Conservation (phyloP, 1,140 invertebrate species). For the Halotydeus destructor region DNA sequence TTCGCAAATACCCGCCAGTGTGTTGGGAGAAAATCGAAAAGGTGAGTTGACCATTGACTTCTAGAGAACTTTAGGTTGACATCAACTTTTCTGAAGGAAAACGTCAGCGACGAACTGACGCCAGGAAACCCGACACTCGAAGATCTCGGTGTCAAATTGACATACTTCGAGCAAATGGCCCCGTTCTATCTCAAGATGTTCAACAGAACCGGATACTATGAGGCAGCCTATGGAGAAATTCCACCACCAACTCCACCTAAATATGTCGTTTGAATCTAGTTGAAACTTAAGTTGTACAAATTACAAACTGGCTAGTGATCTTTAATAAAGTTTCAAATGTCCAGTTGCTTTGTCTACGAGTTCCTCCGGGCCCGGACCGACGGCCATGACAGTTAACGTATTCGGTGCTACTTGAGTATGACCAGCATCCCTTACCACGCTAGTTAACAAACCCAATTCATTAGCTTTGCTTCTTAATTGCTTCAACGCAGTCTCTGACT, state of each 20-base stretch:
- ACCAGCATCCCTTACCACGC: conserved; percentile 63
- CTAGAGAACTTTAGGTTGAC: background rate
- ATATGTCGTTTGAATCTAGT: background rate
- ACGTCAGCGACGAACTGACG: conserved; percentile 42
- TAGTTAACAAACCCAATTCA: conserved; percentile 40
- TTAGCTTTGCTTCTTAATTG: conserved; percentile 42
- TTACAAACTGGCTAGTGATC: too few species aligned
- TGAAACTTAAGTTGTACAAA: background rate
- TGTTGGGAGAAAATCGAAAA: conserved; percentile 55
- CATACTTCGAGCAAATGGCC: conserved; percentile 47
- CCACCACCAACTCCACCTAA: conserved; percentile 35
- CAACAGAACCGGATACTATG: conserved; percentile 41
- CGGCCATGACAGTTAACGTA: conserved; percentile 61
- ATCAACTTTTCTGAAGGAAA: conserved; percentile 34
- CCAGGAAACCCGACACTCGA: conserved; percentile 49
- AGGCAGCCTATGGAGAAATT: conserved; percentile 49
- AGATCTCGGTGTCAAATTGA: conserved; percentile 60
- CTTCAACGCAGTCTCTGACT: conserved; percentile 30
- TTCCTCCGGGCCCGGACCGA: conserved; percentile 51
- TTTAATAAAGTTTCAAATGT: conserved; percentile 59
- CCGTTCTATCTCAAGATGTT: conserved; percentile 49
- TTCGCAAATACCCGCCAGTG: conserved; percentile 3
- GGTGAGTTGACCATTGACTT: conserved; percentile 27
- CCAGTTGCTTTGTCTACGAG: conserved; percentile 61
- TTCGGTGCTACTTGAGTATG: conserved; percentile 67